Percentiles rank a stretch among this genome's conserved stretches.
Conservation (phyloP, 2,113 vertebrate species). For the Gymnogyps californianus region DNA sequence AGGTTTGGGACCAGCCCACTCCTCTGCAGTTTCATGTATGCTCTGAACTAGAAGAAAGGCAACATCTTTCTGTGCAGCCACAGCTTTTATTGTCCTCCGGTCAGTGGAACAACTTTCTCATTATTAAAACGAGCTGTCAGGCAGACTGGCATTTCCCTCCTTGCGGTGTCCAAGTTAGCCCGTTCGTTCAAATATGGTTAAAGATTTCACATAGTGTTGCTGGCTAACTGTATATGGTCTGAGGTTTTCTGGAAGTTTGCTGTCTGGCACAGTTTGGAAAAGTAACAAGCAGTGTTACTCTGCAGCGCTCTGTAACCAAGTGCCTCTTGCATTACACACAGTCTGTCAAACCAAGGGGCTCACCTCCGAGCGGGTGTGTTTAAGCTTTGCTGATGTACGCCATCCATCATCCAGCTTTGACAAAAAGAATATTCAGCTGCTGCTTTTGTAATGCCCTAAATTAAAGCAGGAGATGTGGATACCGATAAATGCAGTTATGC, state of each 20-base stretch:
- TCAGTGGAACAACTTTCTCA: slow-evolving; percentile 59
- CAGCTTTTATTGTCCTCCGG: slow-evolving; percentile 41
- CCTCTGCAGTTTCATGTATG: not conserved
- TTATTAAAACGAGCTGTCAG: slow-evolving; percentile 57
- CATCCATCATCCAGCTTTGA: not conserved
- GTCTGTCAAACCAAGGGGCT: not conserved
- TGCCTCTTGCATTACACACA: slow-evolving; percentile 37
- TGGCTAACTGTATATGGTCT: slow-evolving; percentile 63
- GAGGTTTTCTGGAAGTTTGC: slow-evolving; percentile 59
- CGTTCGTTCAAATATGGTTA: slow-evolving; percentile 63
- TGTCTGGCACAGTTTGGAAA: slow-evolving; percentile 55
- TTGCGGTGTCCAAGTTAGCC: not conserved
- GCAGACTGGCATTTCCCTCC: slow-evolving; percentile 64
- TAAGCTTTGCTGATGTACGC: not conserved
- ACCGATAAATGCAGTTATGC: not conserved
- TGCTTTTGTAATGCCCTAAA: not conserved
- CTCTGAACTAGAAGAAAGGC: not conserved
- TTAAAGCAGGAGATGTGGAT: not conserved
- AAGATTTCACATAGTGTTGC: slow-evolving; percentile 33
- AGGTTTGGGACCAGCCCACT: not conserved
- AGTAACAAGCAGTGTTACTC: not conserved
- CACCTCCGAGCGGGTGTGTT: not conserved
- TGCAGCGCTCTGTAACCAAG: not conserved
- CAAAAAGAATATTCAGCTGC: not conserved
- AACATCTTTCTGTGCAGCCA: not conserved